Percentiles rank a stretch among this genome's conserved stretches.
phyloP scores from a whole-genome alignment of 2,888 invertebrate species.

The Drosophila merina region DNA sequence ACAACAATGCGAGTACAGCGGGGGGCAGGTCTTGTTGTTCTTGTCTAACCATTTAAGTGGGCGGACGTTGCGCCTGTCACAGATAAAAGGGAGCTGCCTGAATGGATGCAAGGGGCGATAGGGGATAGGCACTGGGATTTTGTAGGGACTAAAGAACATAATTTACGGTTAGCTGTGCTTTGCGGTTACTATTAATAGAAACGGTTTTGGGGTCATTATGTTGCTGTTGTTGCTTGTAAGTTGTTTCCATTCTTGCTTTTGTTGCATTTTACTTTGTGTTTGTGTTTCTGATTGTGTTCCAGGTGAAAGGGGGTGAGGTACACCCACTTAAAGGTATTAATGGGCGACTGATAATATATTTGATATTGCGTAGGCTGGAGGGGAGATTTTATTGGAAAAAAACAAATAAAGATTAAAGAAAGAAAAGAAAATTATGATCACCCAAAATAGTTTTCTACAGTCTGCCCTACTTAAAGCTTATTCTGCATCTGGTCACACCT shows the following conservation, averaged over 20 bases:
- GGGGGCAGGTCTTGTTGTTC: slow-evolving; percentile 30
- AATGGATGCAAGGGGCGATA: neutral
- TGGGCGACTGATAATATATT: slow-evolving; percentile 11
- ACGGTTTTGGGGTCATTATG: slow-evolving; percentile 71
- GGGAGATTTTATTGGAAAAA: slow-evolving; percentile 6
- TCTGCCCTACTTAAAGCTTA: neutral
- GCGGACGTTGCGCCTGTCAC: slow-evolving; percentile 46
- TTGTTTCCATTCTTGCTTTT: slow-evolving; percentile 10
- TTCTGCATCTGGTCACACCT: neutral
- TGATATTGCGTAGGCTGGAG: slow-evolving; percentile 15
- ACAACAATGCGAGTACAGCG: slow-evolving; percentile 13
- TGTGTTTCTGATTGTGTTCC: neutral
- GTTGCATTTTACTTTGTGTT: slow-evolving; percentile 15
- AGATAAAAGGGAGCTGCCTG: slow-evolving; percentile 18
- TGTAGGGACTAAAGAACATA: slow-evolving; percentile 50
- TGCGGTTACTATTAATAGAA: slow-evolving; percentile 67
- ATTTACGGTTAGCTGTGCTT: slow-evolving; percentile 62
- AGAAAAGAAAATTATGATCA: neutral
- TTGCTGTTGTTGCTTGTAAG: slow-evolving; percentile 40
- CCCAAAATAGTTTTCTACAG: neutral
- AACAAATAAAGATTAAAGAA: no score
- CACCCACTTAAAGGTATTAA: neutral
- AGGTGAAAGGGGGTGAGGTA: slow-evolving; percentile 2
- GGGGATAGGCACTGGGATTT: neutral
- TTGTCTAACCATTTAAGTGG: slow-evolving; percentile 50